These are phyloP conservation scores for Perizoma flavofasciatum DNA, from an alignment of 2,888 invertebrate species.

Conservation along the genomic window DNA sequence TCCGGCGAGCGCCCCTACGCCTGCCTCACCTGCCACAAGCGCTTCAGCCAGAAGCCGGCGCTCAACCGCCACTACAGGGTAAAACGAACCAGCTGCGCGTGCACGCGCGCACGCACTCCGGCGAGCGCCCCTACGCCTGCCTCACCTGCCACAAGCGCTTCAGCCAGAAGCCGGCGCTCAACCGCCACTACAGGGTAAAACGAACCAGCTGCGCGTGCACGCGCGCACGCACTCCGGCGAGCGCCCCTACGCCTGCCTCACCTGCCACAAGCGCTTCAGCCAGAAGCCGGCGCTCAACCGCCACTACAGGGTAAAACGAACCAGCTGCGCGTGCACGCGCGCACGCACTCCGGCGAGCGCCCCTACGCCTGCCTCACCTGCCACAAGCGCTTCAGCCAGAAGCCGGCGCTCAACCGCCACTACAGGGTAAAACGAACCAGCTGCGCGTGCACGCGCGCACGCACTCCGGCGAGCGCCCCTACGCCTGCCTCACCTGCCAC, in stretches of 20 bases:
- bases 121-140: slow-evolving; percentile 64
- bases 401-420: slow-evolving; percentile 76
- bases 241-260: slow-evolving; percentile 55
- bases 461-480: slow-evolving; percentile 69
- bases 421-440: slow-evolving; percentile 62
- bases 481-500: slow-evolving; percentile 51
- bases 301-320: slow-evolving; percentile 73
- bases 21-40: slow-evolving; percentile 53
- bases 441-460: slow-evolving; percentile 41
- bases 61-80: slow-evolving; percentile 81
- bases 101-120: slow-evolving; percentile 60
- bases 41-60: slow-evolving; percentile 73
- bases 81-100: slow-evolving; percentile 1
- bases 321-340: slow-evolving; percentile 8
- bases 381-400: slow-evolving; percentile 66
- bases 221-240: slow-evolving; percentile 68
- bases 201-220: slow-evolving; percentile 8
- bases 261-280: slow-evolving; percentile 60
- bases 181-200: slow-evolving; percentile 76
- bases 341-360: slow-evolving; percentile 68
- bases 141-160: slow-evolving; percentile 56
- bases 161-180: slow-evolving; percentile 73
- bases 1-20: slow-evolving; percentile 65
- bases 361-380: slow-evolving; percentile 59
- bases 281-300: slow-evolving; percentile 75